These are phyloP conservation scores for Silurus meridionalis DNA, from an alignment of 2,113 vertebrate species.

Conservation along the genomic window DNA sequence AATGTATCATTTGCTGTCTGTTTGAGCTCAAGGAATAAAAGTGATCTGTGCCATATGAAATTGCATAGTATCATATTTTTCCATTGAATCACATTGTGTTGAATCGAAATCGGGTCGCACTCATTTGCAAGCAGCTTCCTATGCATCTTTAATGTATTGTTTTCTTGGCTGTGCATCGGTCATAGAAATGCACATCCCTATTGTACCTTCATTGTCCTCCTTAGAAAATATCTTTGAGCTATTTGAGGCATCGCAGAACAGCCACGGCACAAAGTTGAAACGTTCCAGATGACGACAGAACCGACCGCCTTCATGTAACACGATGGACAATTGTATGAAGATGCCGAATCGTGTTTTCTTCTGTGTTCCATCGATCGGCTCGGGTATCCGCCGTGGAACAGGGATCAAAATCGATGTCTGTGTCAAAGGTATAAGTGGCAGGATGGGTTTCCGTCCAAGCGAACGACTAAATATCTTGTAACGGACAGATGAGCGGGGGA, in stretches of 20 bases:
- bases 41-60: no score
- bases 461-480: background rate
- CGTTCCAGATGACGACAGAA: background rate
- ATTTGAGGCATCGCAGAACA: background rate
- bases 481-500: background rate
- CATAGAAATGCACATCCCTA: no score
- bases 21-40: no score
- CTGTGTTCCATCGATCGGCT: conserved; percentile 24
- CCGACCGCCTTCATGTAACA: background rate
- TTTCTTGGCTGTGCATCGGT: no score
- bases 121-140: no score
- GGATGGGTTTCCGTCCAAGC: background rate
- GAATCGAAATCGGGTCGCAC: no score
- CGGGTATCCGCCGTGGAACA: background rate
- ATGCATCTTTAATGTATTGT: no score
- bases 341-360: conserved; percentile 31
- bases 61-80: no score
- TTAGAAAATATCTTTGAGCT: background rate
- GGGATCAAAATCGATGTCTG: conserved; percentile 20
- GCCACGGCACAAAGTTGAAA: background rate
- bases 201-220: background rate
- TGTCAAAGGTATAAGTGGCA: background rate
- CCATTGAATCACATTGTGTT: no score
- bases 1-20: no score
- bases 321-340: conserved; percentile 8